Base-by-base conservation (phyloP, 2,888 invertebrate genomes). In the Caenorhabditis sp. region DNA sequence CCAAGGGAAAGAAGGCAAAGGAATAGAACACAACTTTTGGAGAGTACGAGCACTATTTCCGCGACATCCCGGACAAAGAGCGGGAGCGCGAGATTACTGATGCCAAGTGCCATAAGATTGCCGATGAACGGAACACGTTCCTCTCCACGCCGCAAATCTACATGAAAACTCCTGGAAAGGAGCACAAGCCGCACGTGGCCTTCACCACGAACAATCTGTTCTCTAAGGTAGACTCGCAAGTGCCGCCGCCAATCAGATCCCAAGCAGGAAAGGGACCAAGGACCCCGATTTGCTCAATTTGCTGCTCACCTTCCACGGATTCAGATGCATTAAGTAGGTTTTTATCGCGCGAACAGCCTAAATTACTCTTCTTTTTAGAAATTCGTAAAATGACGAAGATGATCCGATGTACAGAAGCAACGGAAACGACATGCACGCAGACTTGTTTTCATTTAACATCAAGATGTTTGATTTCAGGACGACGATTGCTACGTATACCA, bases 231-330 rank as follows among this genome's bases (percentile, higher is more conserved):
- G 24, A 53, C 11, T 24, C 24, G n/a, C 11, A 35, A 13, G 24
- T 53, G 2, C 30, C 30, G 15, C 32, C 8, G 2, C 6, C 11
- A 11, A 35, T 53, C 20, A 53, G n/a, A 17, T 22, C 20, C 9
- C 24, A 7, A 70, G 70, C 8, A 4, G 26, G 17, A 61, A 27
- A 43, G 52, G 45, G 46, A 68, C 50, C 20, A 26, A 22, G 6
- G 58, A 76, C 1, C 46, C 63, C 1, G 76, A 70, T 32, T 71
- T 63, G 43, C 59, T 76, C 27, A 45, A 56, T 13, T 76, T 71
- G 76, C 39, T 76, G 2, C 32, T 70, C n/a, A 32, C 76, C 9
- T 76, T 71, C 55, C 32, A 45, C 24, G 76, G 76, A n/a, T 76
- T 65, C 61, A 50, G 30, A 35, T 76, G 76, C 52, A 48, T 46